Conservation (phyloP, 2,888 invertebrate genomes). For the Lumbricus terrestris region DNA sequence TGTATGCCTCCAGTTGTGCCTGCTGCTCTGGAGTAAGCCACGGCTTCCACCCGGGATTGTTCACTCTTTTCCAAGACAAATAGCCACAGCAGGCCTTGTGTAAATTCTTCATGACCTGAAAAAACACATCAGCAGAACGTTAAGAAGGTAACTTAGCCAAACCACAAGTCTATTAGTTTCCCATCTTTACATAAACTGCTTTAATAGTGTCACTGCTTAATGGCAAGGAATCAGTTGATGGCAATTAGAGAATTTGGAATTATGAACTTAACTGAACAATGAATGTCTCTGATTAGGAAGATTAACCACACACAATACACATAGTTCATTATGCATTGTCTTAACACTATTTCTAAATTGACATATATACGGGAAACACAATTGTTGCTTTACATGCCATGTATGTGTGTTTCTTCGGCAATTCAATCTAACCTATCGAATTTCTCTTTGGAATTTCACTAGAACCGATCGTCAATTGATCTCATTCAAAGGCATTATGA, state of each 20-base stretch:
- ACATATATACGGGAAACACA: background rate
- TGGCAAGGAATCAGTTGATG: background rate
- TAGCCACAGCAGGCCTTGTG: background rate
- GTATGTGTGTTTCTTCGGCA: background rate
- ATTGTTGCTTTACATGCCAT: background rate
- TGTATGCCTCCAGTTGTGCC: background rate
- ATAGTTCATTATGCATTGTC: background rate
- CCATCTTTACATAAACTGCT: too few species aligned
- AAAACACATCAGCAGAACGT: background rate
- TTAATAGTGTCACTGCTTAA: background rate
- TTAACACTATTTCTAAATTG: background rate
- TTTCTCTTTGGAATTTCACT: too few species aligned
- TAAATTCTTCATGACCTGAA: constrained; percentile 3
- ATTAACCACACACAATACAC: background rate
- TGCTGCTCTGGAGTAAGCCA: constrained; percentile 83
- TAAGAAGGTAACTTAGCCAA: background rate
- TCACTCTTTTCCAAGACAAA: constrained; percentile 61
- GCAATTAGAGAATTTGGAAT: background rate
- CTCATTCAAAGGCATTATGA: too few species aligned
- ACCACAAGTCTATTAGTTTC: background rate
- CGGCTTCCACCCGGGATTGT: constrained; percentile 76
- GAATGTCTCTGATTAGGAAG: background rate
- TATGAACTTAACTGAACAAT: background rate
- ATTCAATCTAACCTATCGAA: background rate
- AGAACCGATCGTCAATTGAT: too few species aligned